Percentiles rank a stretch among this genome's conserved stretches.
Evolutionary conservation across 2,113 vertebrate species (phyloP).

Genomic region (Fukomys damarensis): DNA sequence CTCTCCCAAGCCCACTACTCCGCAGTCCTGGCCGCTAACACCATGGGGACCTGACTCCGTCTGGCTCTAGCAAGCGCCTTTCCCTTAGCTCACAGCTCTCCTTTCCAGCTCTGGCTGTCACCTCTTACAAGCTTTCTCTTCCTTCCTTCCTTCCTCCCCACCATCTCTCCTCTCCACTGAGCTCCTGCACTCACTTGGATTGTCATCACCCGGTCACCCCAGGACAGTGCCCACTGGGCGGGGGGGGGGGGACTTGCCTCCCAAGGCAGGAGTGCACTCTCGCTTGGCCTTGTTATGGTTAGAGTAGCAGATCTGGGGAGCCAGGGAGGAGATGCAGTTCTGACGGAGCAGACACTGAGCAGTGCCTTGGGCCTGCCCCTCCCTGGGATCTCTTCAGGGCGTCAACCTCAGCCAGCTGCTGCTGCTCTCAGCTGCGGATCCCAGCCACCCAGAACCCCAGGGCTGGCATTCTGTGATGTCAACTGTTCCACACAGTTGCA

Average conservation of each 20-base stretch:
- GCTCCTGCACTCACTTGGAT: not conserved
- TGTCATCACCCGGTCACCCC: not conserved
- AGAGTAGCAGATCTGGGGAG: not conserved
- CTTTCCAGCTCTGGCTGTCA: not conserved
- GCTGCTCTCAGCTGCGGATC: constrained; percentile 77
- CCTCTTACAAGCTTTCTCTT: not conserved
- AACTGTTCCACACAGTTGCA: constrained; percentile 78
- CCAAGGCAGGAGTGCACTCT: not conserved
- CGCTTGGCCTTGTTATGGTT: constrained; percentile 7
- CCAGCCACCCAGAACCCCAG: constrained; percentile 80
- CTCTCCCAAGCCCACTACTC: not conserved
- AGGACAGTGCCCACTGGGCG: not conserved
- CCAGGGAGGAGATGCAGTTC: constrained; percentile 39
- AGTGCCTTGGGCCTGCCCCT: constrained; percentile 60
- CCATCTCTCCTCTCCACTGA: not conserved
- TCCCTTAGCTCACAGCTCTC: not conserved
- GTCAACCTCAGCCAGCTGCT: constrained; percentile 78
- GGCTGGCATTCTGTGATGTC: constrained; percentile 79
- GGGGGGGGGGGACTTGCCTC: not conserved
- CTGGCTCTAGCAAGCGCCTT: not conserved
- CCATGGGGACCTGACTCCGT: not conserved
- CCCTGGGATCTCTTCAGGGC: constrained; percentile 76
- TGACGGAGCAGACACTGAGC: not conserved
- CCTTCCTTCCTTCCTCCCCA: not conserved
- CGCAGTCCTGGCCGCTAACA: not conserved